Base-by-base conservation (phyloP, 2,888 invertebrate species). In the Ephialtes manifestator region DNA sequence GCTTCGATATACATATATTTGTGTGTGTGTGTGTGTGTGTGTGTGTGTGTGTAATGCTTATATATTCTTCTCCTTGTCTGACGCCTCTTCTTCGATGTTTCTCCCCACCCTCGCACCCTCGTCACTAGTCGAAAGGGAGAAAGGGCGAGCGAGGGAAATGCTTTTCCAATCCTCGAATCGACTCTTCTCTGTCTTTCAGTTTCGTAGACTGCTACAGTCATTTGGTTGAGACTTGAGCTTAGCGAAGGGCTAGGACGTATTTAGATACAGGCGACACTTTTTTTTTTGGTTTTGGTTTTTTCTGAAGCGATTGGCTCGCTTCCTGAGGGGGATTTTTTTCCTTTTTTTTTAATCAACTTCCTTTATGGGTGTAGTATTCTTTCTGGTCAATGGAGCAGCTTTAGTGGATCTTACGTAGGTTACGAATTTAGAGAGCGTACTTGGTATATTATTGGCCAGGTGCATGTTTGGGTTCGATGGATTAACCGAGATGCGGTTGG, bases 241-340 rank as follows among this genome's bases (percentile, higher is more conserved):
- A 87, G 86, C 89, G 84, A 86, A 88, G 88, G 86, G 84, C 82
- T 11, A 10, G 39, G 8, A 10, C 39, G 81, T 87, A 86, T 83
- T 80, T n/a, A 74, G 72, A 83, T 79, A 80, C 60, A 68, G 55
- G 75, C 85, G 84, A 82, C 86, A 77, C 63, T 81, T 77, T 79
- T 79, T 74, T n/a, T 77, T 60, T 70, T 74, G 65, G 60, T 76
- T 39, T 55, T 48, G 60, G 72, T 39, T 55, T 48, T 51, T 53
- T 39, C n/a, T 46, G 35, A 39, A 46, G 8, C 60, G 24, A 24
- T 24, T 24, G 24, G 24, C 58, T 48, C 48, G 43, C 43, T 11
- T 46, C 60, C 28, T 60, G 20, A 2, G 18, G 10, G 53, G 4
- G 3, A 1, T 28, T 31, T 31, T 2, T 1, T 28, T 35, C 4